These are phyloP conservation scores for Cariama cristata DNA, from an alignment of 2,113 vertebrate genomes.

Conservation along the genomic window DNA sequence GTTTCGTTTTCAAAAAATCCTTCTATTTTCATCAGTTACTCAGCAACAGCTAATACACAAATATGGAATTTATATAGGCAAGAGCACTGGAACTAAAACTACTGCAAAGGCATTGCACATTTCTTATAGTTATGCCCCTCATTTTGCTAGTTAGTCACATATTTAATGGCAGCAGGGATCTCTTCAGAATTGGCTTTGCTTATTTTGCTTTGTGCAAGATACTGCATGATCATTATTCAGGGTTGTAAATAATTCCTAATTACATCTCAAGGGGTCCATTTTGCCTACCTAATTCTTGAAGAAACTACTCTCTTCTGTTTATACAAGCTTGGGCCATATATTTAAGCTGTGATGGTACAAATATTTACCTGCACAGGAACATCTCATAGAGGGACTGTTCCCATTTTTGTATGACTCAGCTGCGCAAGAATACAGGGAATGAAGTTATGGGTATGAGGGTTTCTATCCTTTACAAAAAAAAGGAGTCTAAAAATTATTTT, in stretches of 20 bases:
- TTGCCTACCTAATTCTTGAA: slow-evolving; percentile 53
- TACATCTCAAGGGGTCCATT: slow-evolving; percentile 67
- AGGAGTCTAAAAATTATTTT: neutral
- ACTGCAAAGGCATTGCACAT: slow-evolving; percentile 13
- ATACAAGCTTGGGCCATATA: slow-evolving; percentile 43
- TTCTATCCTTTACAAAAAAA: neutral
- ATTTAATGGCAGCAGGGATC: slow-evolving; percentile 61
- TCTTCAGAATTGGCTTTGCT: slow-evolving; percentile 59
- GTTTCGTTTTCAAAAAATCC: neutral
- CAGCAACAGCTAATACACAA: neutral
- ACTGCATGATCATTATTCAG: slow-evolving; percentile 60
- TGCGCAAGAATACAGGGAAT: neutral
- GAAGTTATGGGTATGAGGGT: neutral
- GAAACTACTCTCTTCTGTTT: slow-evolving; percentile 53
- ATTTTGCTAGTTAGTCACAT: slow-evolving; percentile 67
- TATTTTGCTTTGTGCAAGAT: slow-evolving; percentile 68
- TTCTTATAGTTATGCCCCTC: slow-evolving; percentile 45
- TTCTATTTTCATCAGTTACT: neutral
- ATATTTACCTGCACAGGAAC: neutral
- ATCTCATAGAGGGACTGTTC: neutral
- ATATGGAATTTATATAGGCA: neutral
- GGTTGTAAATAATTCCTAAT: slow-evolving; percentile 69
- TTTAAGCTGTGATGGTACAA: slow-evolving; percentile 9
- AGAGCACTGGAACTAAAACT: slow-evolving; percentile 15
- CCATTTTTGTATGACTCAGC: neutral